These are phyloP conservation scores for Epinephelus moara DNA, from an alignment of 2,113 vertebrate species.

Conservation along the genomic window DNA sequence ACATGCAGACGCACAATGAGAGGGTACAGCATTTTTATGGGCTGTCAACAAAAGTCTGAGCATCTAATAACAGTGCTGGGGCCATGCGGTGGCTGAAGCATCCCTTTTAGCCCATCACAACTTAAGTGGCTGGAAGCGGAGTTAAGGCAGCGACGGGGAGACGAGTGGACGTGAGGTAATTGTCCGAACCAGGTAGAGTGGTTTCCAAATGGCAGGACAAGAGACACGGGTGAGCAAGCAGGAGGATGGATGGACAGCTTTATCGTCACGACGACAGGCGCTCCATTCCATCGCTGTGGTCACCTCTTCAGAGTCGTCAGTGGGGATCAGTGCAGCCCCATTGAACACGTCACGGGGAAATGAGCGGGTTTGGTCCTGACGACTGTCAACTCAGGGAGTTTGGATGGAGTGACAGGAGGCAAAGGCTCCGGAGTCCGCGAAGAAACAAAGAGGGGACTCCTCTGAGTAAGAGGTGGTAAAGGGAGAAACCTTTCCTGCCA, in stretches of 20 bases:
- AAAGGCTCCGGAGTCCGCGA: conserved; percentile 10
- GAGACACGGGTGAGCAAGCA: conserved; percentile 78
- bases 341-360: conserved; percentile 80
- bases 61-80: conserved; percentile 77
- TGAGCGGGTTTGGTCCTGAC: conserved; percentile 60
- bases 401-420: conserved; percentile 73
- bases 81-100: conserved; percentile 73
- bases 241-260: conserved; percentile 72
- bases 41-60: conserved; percentile 77
- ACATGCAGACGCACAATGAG: conserved; percentile 69
- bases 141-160: conserved; percentile 73
- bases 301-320: conserved; percentile 77
- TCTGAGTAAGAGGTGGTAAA: conserved; percentile 28
- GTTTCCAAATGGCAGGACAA: conserved; percentile 75
- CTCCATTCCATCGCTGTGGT: conserved; percentile 57
- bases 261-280: conserved; percentile 62
- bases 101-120: conserved; percentile 83
- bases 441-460: conserved; percentile 62
- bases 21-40: conserved; percentile 74
- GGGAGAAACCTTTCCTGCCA: conserved; percentile 39
- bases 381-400: conserved; percentile 61
- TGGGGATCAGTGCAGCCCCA: conserved; percentile 79
- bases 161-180: conserved; percentile 76
- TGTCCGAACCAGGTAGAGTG: conserved; percentile 82
- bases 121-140: conserved; percentile 82